These are phyloP conservation scores for Anguilla japonica DNA, from an alignment of 2,113 vertebrate genomes.

Conservation along the genomic window DNA sequence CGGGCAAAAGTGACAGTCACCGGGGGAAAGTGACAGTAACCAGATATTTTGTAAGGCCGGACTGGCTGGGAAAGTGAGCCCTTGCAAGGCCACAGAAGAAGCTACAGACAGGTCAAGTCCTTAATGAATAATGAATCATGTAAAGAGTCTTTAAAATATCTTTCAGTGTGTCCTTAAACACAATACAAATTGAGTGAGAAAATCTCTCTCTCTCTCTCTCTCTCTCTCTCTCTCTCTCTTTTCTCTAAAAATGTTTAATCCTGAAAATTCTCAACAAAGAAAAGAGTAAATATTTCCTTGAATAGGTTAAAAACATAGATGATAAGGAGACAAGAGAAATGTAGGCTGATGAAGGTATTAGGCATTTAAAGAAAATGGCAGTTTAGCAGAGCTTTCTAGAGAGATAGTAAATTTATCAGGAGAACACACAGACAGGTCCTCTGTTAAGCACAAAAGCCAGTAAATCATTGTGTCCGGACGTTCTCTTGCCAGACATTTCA, in stretches of 20 bases:
- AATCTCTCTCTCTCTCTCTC: background rate
- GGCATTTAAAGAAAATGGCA: background rate
- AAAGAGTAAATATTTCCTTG: background rate
- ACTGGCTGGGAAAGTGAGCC: conserved; percentile 42
- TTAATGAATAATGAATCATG: conserved; percentile 29
- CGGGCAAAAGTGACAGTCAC: background rate
- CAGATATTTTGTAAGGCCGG: conserved; percentile 23
- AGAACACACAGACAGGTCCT: background rate
- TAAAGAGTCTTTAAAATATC: background rate
- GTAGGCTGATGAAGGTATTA: background rate
- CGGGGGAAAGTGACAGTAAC: background rate
- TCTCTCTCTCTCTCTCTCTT: background rate
- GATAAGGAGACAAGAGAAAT: background rate
- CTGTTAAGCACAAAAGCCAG: conserved; percentile 9
- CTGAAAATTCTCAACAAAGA: background rate
- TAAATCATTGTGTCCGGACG: background rate
- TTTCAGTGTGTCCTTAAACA: background rate
- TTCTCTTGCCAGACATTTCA: background rate
- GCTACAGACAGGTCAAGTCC: conserved; percentile 22
- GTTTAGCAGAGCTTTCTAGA: background rate
- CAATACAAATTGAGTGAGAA: background rate
- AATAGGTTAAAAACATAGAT: background rate
- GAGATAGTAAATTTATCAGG: background rate
- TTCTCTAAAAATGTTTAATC: background rate
- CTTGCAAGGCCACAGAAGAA: conserved; percentile 17